Conservation (phyloP, 2,797 vertebrate genomes). For the Columba guinea region DNA sequence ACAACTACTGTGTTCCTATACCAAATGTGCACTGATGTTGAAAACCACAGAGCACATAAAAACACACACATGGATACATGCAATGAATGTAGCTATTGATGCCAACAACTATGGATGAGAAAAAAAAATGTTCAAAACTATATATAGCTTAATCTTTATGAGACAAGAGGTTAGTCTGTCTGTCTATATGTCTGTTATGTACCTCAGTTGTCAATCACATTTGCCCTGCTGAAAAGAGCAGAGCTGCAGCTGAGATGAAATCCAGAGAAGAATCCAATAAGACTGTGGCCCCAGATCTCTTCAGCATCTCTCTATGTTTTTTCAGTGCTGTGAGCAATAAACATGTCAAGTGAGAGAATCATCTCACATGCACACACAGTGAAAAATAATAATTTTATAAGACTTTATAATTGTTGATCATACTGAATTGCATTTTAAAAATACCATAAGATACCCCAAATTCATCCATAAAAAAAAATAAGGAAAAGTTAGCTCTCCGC, state of each 20-base stretch:
- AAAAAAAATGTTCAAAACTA: not conserved
- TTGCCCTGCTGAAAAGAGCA: not conserved
- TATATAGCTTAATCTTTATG: not conserved
- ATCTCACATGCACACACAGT: accelerated
- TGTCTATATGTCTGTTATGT: not conserved
- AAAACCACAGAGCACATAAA: not conserved
- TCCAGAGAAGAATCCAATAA: not conserved
- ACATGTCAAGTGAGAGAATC: not conserved
- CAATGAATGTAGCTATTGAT: not conserved
- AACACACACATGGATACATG: not conserved
- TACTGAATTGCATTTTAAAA: not conserved
- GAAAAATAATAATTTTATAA: not conserved
- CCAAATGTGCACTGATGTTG: not conserved
- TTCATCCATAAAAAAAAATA: not conserved
- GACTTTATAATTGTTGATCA: not conserved
- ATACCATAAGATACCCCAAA: not conserved
- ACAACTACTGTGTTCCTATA: accelerated
- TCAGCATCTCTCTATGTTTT: not conserved
- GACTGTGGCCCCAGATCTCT: not conserved
- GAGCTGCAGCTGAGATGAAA: not conserved
- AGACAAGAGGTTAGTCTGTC: not conserved
- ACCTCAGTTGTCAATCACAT: not conserved
- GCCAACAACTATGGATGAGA: not conserved
- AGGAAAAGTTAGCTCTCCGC: not conserved
- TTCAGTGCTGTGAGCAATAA: not conserved